Percentiles rank a stretch among this genome's conserved stretches.
phyloP scores from a whole-genome alignment of 2,113 vertebrate genomes.

The Poeciliopsis occidentalis region DNA sequence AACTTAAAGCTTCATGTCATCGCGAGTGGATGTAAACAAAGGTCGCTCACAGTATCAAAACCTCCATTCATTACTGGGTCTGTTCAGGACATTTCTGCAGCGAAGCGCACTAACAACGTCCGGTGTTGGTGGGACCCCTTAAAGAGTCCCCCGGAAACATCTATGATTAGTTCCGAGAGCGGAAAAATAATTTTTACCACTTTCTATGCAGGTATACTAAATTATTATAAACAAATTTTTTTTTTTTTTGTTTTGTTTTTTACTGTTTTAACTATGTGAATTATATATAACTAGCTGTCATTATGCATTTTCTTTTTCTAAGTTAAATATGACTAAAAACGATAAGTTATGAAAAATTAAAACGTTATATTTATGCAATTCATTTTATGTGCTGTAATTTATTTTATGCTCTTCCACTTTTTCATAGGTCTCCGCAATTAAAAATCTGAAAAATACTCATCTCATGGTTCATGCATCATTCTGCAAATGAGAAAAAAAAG shows the following conservation, averaged over 20 bases:
- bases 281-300: no score
- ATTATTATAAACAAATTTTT: background rate
- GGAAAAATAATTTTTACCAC: background rate
- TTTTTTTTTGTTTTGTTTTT: no score
- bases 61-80: conserved; percentile 48
- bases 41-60: conserved; percentile 30
- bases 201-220: no score
- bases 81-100: conserved; percentile 26
- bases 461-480: no score
- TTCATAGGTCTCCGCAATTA: background rate
- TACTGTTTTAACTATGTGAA: no score
- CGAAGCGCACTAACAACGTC: conserved; percentile 73
- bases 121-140: conserved; percentile 36
- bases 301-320: no score
- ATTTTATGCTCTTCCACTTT: background rate
- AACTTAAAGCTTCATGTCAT: conserved; percentile 47
- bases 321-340: no score
- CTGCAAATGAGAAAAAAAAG: no score
- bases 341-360: no score
- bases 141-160: background rate
- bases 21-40: conserved; percentile 13
- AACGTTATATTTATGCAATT: no score
- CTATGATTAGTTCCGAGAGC: conserved; percentile 10
- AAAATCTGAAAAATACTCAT: background rate
- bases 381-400: no score